Evolutionary conservation across 92 coral and sea anemone species (phyloP), one percentile per base, ranked within the genome.

Genomic region (Epizoanthus ramosus): DNA sequence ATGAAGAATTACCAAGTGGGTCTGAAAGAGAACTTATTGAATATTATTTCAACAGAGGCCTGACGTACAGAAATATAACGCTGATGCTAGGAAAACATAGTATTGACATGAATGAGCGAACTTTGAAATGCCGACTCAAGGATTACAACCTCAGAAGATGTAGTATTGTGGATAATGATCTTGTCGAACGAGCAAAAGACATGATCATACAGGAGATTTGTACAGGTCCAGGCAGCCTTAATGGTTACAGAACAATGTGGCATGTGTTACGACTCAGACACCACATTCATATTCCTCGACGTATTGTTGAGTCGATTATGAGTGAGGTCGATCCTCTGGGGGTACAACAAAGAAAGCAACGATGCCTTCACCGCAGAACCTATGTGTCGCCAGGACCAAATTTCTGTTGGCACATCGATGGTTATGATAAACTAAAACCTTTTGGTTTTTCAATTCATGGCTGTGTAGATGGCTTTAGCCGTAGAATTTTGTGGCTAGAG

Each of bases 401-500:
- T 63, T 63, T 71, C 33, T 43, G 43, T 0, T 91, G 94, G 98
- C 98, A 91, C 79, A 35, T 89, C 33, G 94, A 91, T 31, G 93
- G 90, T 19, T 88, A 89, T 56, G 90, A 92, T 47, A 87, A 87
- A 61, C 79, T 89, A 16, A 92, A 83, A 81, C 92, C 87, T 13
- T 92, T 59, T 67, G 95, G 91, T 35, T 87, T 87, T 71, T 90
- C 92, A 57, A 75, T 93, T 52, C 94, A 93, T 21, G 89, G 89
- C 3, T 85, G 91, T 15, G 82, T 86, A 3, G 97, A 93, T 23
- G 91, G 92, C 73, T 88, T 88, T 54, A 90, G 93, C 50, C 58
- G 92, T 31, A 80, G 88, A 71, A 74, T 92, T 69, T 47, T 90
- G 47, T 90, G 97, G 97, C 73, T 87, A 18, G 88, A 90, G 56